Percentiles rank a stretch among this genome's conserved stretches.
These are phyloP conservation scores for Nothoprocta pentlandii DNA, from an alignment of 2,113 vertebrate species.

Conservation along the genomic window DNA sequence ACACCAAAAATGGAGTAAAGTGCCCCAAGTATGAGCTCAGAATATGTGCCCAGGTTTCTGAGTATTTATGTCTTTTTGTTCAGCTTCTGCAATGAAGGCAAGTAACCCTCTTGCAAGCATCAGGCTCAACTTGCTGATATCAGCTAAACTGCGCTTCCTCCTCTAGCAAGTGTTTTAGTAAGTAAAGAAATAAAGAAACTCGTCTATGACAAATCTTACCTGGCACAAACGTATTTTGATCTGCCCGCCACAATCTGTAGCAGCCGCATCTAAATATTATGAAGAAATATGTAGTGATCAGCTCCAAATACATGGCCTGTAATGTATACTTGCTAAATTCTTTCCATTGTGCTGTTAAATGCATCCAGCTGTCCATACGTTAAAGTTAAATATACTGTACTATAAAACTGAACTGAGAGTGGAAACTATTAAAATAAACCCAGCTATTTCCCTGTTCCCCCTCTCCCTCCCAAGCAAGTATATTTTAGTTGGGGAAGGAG, in stretches of 20 bases:
- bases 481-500: slow-evolving; percentile 70
- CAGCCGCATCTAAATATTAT: slow-evolving; percentile 67
- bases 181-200: slow-evolving; percentile 35
- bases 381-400: slow-evolving; percentile 76
- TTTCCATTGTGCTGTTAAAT: slow-evolving; percentile 76
- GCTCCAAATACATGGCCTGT: slow-evolving; percentile 59
- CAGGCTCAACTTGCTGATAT: slow-evolving; percentile 48
- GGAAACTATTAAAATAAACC: slow-evolving; percentile 79
- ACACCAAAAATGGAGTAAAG: neutral
- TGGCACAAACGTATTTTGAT: slow-evolving; percentile 64
- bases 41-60: neutral
- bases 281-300: slow-evolving; percentile 57
- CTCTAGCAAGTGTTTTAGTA: slow-evolving; percentile 23
- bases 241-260: neutral
- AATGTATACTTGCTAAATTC: slow-evolving; percentile 72
- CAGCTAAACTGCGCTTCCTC: slow-evolving; percentile 42
- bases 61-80: slow-evolving; percentile 25
- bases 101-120: neutral
- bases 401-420: slow-evolving; percentile 73
- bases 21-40: neutral
- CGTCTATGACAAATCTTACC: slow-evolving; percentile 48
- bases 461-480: slow-evolving; percentile 50
- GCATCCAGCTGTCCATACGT: slow-evolving; percentile 75
- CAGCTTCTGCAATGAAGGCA: slow-evolving; percentile 13
- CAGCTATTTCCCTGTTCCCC: slow-evolving; percentile 51